Evolutionary conservation across 2,113 vertebrate genomes (phyloP).

Genomic region (Chionomys nivalis): DNA sequence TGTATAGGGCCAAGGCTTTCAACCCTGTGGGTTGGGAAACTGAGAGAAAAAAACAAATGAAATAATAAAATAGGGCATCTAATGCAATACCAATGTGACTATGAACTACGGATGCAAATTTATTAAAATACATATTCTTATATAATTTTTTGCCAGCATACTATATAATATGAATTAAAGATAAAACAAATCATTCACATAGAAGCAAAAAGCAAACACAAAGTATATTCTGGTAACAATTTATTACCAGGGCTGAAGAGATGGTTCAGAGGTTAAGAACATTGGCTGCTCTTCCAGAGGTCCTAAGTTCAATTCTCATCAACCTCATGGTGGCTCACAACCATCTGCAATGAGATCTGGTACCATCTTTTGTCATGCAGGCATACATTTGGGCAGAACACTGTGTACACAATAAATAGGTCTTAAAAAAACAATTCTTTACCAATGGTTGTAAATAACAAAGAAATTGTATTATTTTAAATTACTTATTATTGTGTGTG

Average conservation of each 20-base stretch:
- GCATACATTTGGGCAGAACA: too few species aligned
- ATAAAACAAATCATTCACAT: not conserved
- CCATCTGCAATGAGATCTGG: too few species aligned
- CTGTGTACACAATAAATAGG: too few species aligned
- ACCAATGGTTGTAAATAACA: not conserved
- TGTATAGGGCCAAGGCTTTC: slow-evolving; percentile 20
- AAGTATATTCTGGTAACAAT: slow-evolving; percentile 3
- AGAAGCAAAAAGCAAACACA: slow-evolving; percentile 43
- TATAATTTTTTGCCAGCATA: slow-evolving; percentile 60
- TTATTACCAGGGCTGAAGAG: not conserved
- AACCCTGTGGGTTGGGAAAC: slow-evolving; percentile 63
- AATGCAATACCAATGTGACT: slow-evolving; percentile 20
- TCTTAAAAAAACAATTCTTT: slow-evolving; percentile 32
- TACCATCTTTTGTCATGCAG: too few species aligned
- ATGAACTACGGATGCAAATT: slow-evolving; percentile 44
- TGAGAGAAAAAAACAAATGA: slow-evolving; percentile 65
- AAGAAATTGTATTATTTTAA: not conserved
- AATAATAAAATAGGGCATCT: slow-evolving; percentile 67
- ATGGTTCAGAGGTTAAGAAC: too few species aligned
- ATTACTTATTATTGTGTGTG: not conserved
- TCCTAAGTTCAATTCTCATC: too few species aligned
- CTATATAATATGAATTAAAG: slow-evolving; percentile 44
- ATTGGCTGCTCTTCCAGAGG: too few species aligned
- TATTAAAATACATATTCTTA: slow-evolving; percentile 49
- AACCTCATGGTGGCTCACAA: too few species aligned